Percentiles rank a stretch among this genome's conserved stretches.
phyloP scores from a whole-genome alignment of 2,888 invertebrate genomes.

The Drosophila hawaiiensis region DNA sequence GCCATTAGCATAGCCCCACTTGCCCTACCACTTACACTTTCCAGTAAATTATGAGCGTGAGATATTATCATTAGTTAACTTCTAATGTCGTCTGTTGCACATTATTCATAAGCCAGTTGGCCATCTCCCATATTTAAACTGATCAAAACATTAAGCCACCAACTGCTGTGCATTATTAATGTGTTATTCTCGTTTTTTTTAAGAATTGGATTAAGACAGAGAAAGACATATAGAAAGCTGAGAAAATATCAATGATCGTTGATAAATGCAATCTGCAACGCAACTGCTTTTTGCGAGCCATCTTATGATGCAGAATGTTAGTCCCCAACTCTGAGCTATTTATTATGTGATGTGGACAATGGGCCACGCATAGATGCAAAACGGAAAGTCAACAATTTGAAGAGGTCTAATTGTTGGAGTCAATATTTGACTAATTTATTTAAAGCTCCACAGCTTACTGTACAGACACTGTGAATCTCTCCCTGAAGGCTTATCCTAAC shows the following conservation, averaged over 20 bases:
- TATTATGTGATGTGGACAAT: neutral
- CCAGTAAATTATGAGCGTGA: slow-evolving; percentile 7
- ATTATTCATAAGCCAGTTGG: slow-evolving; percentile 38
- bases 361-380: neutral
- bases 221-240: neutral
- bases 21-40: neutral
- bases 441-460: neutral
- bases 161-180: neutral
- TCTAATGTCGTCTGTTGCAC: slow-evolving; percentile 42
- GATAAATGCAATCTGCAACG: neutral
- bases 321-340: neutral
- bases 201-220: neutral
- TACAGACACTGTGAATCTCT: neutral
- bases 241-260: neutral
- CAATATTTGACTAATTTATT: neutral
- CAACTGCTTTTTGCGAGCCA: neutral
- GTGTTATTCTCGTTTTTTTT: neutral
- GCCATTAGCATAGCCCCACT: slow-evolving; percentile 5
- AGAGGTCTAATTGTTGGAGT: neutral
- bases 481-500: neutral
- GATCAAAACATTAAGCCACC: neutral
- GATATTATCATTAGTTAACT: slow-evolving; percentile 40
- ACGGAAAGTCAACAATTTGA: neutral
- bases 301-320: too few species aligned
- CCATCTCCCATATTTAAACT: slow-evolving; percentile 3